A percentile compares a stretch with the other conserved stretches of the same genome.
Conservation (phyloP, 1,140 invertebrate genomes). For the Mesaphorura yosii region DNA sequence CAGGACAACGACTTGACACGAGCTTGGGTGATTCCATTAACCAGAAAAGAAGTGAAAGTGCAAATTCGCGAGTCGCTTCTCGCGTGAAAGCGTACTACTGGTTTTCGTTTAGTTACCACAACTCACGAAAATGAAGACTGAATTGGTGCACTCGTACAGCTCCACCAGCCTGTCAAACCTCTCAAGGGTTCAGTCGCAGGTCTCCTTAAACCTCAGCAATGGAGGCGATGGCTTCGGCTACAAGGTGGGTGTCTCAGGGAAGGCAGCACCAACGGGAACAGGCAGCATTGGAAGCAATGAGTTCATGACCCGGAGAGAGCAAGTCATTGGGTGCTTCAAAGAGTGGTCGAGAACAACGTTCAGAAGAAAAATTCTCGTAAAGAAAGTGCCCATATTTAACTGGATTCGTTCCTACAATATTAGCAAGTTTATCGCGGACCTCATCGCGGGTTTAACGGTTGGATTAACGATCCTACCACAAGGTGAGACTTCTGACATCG, state of each 20-base stretch:
- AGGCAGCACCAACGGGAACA: slow-evolving; percentile 1
- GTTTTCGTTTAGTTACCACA: no score
- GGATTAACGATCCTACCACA: slow-evolving; percentile 81
- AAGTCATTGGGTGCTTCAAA: slow-evolving; percentile 25
- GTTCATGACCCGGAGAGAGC: neutral
- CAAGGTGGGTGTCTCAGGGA: slow-evolving; percentile 2
- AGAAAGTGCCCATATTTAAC: slow-evolving; percentile 47
- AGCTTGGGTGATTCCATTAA: no score
- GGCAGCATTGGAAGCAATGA: neutral
- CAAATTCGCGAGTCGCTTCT: no score
- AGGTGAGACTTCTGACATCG: slow-evolving; percentile 69
- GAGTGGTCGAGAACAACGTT: slow-evolving; percentile 38
- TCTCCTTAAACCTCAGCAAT: neutral
- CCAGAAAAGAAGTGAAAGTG: no score
- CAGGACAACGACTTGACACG: no score
- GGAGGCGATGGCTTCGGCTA: neutral
- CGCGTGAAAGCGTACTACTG: no score
- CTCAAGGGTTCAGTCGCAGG: slow-evolving; percentile 14
- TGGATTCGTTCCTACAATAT: slow-evolving; percentile 53
- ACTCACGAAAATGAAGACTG: slow-evolving; percentile 29
- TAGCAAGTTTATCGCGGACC: slow-evolving; percentile 12
- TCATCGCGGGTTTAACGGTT: slow-evolving; percentile 47
- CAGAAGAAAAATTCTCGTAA: slow-evolving; percentile 45
- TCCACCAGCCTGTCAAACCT: slow-evolving; percentile 15
- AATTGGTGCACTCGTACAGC: slow-evolving; percentile 26